Base-by-base conservation (phyloP, 2,888 invertebrate genomes). In the Parnassius mnemosyne region DNA sequence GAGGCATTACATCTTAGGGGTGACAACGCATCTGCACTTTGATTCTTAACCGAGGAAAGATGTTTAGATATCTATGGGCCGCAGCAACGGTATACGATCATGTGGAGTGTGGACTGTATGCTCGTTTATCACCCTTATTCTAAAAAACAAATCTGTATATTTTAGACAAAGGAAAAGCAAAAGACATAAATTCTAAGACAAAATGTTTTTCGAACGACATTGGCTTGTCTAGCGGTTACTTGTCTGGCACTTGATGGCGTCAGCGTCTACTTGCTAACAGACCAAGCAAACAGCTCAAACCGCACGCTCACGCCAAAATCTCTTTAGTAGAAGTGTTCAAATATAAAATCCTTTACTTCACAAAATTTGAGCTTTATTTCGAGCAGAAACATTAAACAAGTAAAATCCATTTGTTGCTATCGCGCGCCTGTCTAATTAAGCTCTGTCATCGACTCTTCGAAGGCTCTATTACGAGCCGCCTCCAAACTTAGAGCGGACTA, bases 391-490 rank as follows among this genome's bases (percentile, higher is more conserved):
- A 84, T 79, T 74, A 80, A 84, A 90, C 90, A 87, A 89, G 90
- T 85, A 89, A 90, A 91, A 85, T 89, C 90, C 90, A 91, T 90
- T 89, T 85, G 84, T 77, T 83, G 82, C 81, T 81, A 84, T 83
- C 85, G 78, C 79, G 81, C 89, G 89, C 85, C 87, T 89, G 90
- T 91, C 91, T 91, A 88, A 91, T 91, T 91, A 91, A 84, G 87
- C 86, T 86, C 86, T 89, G 90, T 90, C 89, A 90, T 89, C 89
- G 87, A 85, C 87, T 89, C 85, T 87, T 89, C 90, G 89, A 88
- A 90, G 88, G 87, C 88, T 91, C 89, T 89, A 89, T 91, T 91
- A 91, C 88, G 84, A 86, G 84, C 83, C 81, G 83, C 83, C 82
- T 87, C 87, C 86, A 83, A 89, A 90, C 89, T 90, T 89, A 84